These are phyloP conservation scores for Natator depressus DNA, from an alignment of 2,113 vertebrate species.

Conservation along the genomic window DNA sequence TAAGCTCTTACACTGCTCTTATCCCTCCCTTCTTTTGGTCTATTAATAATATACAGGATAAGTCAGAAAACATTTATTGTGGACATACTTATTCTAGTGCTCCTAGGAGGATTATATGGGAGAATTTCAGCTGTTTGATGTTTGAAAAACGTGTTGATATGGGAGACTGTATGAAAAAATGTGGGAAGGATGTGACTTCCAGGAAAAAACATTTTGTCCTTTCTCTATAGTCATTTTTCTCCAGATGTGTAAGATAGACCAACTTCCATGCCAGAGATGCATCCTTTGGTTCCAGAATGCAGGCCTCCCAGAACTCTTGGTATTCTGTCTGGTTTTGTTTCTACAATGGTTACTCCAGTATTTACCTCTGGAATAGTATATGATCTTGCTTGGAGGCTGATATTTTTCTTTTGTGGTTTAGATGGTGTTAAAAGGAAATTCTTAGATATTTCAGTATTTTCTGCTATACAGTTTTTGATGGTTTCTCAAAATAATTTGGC, in stretches of 20 bases:
- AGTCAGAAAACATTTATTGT: neutral
- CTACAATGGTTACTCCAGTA: neutral
- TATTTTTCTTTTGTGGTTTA: neutral
- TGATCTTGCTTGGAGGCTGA: neutral
- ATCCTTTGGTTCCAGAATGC: neutral
- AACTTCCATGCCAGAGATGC: neutral
- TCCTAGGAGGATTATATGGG: neutral
- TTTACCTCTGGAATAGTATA: neutral
- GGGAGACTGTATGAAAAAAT: neutral
- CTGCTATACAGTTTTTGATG: neutral
- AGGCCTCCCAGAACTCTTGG: neutral
- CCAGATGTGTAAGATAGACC: neutral
- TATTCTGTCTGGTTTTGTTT: neutral
- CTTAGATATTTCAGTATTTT: neutral
- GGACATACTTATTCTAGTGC: neutral
- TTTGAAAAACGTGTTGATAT: neutral
- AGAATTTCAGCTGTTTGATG: neutral
- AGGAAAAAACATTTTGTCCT: neutral
- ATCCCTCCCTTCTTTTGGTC: neutral
- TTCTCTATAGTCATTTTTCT: neutral
- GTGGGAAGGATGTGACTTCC: neutral
- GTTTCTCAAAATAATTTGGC: neutral
- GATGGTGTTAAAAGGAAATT: neutral
- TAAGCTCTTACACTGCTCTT: neutral
- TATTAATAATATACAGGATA: neutral